Evolutionary conservation across 2,888 invertebrate genomes (phyloP), one percentile per base, ranked within the genome.

Genomic region (Timandra comae): DNA sequence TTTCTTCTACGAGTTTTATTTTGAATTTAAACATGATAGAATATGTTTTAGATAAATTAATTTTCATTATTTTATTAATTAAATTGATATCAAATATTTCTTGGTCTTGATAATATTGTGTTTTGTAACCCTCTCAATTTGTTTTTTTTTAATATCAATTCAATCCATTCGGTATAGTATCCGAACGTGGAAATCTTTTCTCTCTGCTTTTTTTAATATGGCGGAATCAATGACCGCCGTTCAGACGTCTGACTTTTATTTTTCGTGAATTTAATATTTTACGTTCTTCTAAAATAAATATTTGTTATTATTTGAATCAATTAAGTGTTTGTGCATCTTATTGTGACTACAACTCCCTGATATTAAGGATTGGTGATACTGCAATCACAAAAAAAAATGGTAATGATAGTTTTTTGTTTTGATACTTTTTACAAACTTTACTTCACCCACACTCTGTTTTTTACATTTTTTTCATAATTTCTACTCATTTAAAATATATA

Each of bases 401-500:
- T 86, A 85, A 84, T 77, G 81, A 82, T 79, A 80, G 81, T 86
- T 86, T 85, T 87, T 87, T 87, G 86, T 86, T 86, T 86, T 86
- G 86, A 82, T 85, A 86, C 84, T 82, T 86, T 86, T 86, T 77
- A 77, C 69, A 60, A 79, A 80, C 72, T 78, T 75, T 65, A 70
- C 73, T 67, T 72, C 62, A 58, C 62, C 61, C 57, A 61, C 63
- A 66, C 63, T 62, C 57, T 64, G 63, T 70, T 73, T 77, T 75
- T 60, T 35, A 36, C 37, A 39, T 49, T 63, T 60, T 63, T 58
- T 48, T 36, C 40, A 33, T 24, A 26, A 41, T 42, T 55, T 49
- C 38, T 30, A 29, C 33, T 24, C 20, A 49, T 52, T 49, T 56
- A 39, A 27, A 35, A 9, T 12, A 24, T 49, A 12, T 32, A 29